Evolutionary conservation across 2,888 invertebrate species (phyloP), one percentile per base, ranked within the genome.

Genomic region (Baccha elongata): DNA sequence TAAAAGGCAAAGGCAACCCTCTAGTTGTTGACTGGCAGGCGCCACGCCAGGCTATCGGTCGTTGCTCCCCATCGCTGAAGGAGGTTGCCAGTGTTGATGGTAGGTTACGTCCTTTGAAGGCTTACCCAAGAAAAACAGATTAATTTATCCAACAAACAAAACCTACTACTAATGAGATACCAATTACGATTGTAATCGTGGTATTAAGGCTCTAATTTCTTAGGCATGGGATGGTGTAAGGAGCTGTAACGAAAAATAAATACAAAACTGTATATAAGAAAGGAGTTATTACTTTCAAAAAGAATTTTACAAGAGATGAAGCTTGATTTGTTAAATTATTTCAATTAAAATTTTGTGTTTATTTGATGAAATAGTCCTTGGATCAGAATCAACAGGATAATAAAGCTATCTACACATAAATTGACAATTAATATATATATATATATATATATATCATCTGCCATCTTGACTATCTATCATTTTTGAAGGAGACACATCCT

Each of bases 141-240:
- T 71, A 81, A 75, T 64, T 75, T 65, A 58, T 46, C 42, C 60
- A 75, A 75, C 60, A 75, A 75, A 75, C 69, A 81, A 75, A 75
- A 69, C 69, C 75, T 65, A 58, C 75, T 81, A 48, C 80, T 81
- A 81, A 81, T 81, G 80, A 81, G 80, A 81, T 81, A 75, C 75
- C 80, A 81, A 81, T 81, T 81, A 81, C 75, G 75, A 81, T 81
- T 81, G 75, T 81, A 80, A 75, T 80, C 80, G 69, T 29, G 69
- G 74, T 29, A 74, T 80, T 80, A 80, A 69, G 75, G 35, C 35
- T 75, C 64, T 75, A 8, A 52, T 74, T 74, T 75, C 68, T 10
- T 15, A 10, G 23, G 37, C 8, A 35, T 15, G 72, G 46, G n/a
- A 3, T 40, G 3, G 13, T 5, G 29, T 6, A 8, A 8, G 29